Evolutionary conservation across 1,140 invertebrate genomes (phyloP).

Genomic region (Drosophila nigrodunni): DNA sequence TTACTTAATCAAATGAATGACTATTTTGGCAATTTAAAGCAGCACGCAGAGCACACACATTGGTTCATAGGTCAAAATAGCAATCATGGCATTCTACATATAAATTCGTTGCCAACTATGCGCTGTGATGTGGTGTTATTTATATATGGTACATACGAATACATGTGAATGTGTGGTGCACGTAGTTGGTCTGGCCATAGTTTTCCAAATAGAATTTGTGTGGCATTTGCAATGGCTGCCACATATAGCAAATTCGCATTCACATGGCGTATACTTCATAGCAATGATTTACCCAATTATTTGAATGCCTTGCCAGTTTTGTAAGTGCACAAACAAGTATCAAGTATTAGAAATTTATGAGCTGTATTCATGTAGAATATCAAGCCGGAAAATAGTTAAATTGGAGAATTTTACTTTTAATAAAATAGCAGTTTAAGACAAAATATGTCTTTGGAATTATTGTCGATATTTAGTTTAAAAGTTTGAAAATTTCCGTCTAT

Average conservation of each 20-base stretch:
- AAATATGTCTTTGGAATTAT: not conserved
- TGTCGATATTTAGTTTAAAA: not conserved
- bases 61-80: constrained; percentile 37
- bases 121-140: not conserved
- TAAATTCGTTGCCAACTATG: not conserved
- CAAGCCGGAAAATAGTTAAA: not conserved
- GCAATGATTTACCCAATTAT: constrained; percentile 28
- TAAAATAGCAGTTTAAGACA: not conserved
- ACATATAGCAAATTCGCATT: not conserved
- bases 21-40: constrained; percentile 66
- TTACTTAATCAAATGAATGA: constrained; percentile 71
- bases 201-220: constrained; percentile 66
- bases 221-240: constrained; percentile 24
- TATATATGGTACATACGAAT: not conserved
- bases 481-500: not conserved
- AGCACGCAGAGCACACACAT: constrained; percentile 9
- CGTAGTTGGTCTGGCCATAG: constrained; percentile 37
- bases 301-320: constrained; percentile 5
- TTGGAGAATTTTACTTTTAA: not conserved
- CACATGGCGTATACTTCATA: constrained; percentile 3
- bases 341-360: not conserved
- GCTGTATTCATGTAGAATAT: not conserved
- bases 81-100: not conserved
- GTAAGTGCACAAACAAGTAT: constrained; percentile 5
- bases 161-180: constrained; percentile 7